Evolutionary conservation across 2,888 invertebrate species (phyloP), one percentile per base, ranked within the genome.

Genomic region (Onchidella celtica): DNA sequence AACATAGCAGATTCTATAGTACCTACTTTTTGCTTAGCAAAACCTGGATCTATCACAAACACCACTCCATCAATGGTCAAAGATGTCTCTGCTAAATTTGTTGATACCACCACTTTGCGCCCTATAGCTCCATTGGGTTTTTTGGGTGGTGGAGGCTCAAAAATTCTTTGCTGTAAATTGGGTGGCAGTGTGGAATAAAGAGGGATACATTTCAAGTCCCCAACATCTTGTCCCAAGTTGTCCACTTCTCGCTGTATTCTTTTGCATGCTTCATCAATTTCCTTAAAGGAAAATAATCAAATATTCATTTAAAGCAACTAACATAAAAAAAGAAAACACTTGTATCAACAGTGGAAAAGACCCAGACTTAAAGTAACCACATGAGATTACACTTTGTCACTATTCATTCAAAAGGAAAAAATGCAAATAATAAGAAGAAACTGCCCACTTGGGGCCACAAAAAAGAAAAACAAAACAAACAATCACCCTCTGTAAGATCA

Each of bases 251-350:
- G 94, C 93, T 98, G 98, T 81, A 99, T 98, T 87, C 99, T 94
- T 92, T 99, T 99, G 92, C 99, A 99, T 0, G 99, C 99, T 90
- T 99, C 99, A 93, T 99, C 99, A 80, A 99, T 99, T 94, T 99
- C 99, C 94, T 94, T 84, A 3, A 24, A n/a, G n/a, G n/a, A n/a
- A 6, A 61, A 9, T 17, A n/a, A n/a, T n/a, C n/a, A n/a, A n/a
- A n/a, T n/a, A n/a, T n/a, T n/a, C n/a, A n/a, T n/a, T n/a, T n/a
- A n/a, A n/a, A n/a, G n/a, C n/a, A n/a, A n/a, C n/a, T n/a, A n/a
- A n/a, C n/a, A n/a, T n/a, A n/a, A n/a, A n/a, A n/a, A n/a, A n/a
- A n/a, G n/a, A n/a, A n/a, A n/a, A n/a, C n/a, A n/a, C n/a, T n/a
- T n/a, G n/a, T n/a, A n/a, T n/a, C n/a, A n/a, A n/a, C n/a, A n/a